Evolutionary conservation across 2,797 vertebrate species (phyloP), one percentile per base, ranked within the genome.

Genomic region (Pseudochaenichthys georgianus): DNA sequence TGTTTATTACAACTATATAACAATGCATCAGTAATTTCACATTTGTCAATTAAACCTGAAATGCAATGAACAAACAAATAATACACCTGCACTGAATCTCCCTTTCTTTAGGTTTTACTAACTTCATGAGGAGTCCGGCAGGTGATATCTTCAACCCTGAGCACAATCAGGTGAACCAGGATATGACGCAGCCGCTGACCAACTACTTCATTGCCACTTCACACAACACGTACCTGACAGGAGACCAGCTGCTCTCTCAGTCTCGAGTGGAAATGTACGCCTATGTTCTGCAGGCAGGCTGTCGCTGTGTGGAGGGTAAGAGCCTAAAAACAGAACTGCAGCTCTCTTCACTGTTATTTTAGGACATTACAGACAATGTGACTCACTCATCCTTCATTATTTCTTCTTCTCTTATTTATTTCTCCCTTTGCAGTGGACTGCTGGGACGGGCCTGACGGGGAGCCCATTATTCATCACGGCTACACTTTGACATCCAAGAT

Each of bases 161-260:
- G 3, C 98, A 99, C 88, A 92, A 96, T 72, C 79, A 93, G 0
- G 96, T 98, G 80, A 96, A 96, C 89, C 97, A 99, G 93, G 98
- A 99, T 92, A 99, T 99, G 98, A 96, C 92, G 0, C 96, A 91
- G 78, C 96, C 98, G 0, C 89, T 99, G 72, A 95, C 93, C 72
- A 96, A 97, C 90, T 99, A 99, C 78, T 99, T 96, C 87, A 98
- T 99, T 64, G 93, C 97, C 84, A 98, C 98, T 0, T 99, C 98
- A 43, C 98, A 99, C 92, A 99, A 99, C 94, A 99, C 98, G 82
- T 95, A 95, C 89, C 94, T 99, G 92, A 98, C 96, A 0, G 98
- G 98, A 76, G 98, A 99, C 90, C 98, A 99, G 95, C 96, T 99
- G 89, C 96, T 98, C 17, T 99, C 98, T 1, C 97, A 99, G 91